These are phyloP conservation scores for Polypterus senegalus DNA, from an alignment of 2,113 vertebrate genomes.

Conservation along the genomic window DNA sequence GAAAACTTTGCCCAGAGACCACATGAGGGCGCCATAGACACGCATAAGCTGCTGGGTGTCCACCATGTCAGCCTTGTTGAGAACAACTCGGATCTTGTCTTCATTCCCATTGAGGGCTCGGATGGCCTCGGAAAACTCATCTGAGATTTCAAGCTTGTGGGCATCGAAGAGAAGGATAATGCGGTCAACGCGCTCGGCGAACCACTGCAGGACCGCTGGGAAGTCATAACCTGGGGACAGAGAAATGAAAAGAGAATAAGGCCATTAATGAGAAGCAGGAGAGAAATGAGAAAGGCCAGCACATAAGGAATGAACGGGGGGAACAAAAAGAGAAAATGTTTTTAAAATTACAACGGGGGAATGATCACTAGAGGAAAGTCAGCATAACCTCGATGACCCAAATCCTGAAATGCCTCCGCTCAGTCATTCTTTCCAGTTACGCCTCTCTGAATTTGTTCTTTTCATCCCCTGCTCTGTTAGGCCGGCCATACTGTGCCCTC, in stretches of 20 bases:
- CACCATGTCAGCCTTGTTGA: conserved; percentile 91
- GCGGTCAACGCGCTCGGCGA: conserved; percentile 79
- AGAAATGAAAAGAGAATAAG: conserved; percentile 1
- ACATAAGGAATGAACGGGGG: not conserved
- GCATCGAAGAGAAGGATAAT: conserved; percentile 87
- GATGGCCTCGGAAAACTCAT: conserved; percentile 84
- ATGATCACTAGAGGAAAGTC: no score
- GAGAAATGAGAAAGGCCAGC: not conserved
- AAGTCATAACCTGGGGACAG: conserved; percentile 71
- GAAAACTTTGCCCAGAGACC: conserved; percentile 84
- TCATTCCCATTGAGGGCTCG: conserved; percentile 75
- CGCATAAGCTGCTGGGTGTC: conserved; percentile 89
- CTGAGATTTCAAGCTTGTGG: conserved; percentile 87
- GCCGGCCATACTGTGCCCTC: no score
- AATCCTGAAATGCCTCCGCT: conserved; percentile 14
- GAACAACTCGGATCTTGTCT: conserved; percentile 86
- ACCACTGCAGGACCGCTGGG: conserved; percentile 80
- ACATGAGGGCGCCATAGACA: conserved; percentile 87
- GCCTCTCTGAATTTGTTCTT: no score
- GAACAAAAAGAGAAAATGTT: not conserved
- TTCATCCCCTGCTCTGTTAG: no score
- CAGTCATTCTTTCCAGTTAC: conserved; percentile 26
- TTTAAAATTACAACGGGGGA: no score
- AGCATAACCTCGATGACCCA: conserved; percentile 10
- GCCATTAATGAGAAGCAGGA: not conserved